phyloP scores from a whole-genome alignment of 1,140 invertebrate genomes.

The Drosophila ambigua region DNA sequence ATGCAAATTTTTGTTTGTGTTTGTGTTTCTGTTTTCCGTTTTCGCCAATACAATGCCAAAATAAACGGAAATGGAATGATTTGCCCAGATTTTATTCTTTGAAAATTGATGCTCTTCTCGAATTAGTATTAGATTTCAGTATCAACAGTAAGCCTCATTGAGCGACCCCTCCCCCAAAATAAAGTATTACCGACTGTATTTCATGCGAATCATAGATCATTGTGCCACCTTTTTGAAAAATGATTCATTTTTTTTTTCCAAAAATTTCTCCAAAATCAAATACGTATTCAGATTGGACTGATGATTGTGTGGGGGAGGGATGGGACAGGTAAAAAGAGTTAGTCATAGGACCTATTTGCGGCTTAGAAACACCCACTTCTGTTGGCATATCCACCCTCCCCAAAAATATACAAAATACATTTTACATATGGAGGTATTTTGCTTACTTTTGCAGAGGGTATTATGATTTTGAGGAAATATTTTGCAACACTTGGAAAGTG shows the following conservation, averaged over 20 bases:
- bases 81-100: conserved; percentile 22
- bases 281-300: conserved; percentile 16
- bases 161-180: neutral
- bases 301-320: conserved; percentile 46
- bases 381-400: conserved; percentile 2
- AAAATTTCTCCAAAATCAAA: conserved; percentile 67
- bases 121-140: conserved; percentile 22
- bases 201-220: conserved; percentile 3
- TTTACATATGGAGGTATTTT: no score
- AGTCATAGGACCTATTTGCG: conserved; percentile 68
- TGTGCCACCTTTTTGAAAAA: conserved; percentile 17
- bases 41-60: conserved; percentile 20
- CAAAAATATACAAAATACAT: no score
- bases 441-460: no score
- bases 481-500: no score
- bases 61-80: conserved; percentile 63
- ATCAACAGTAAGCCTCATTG: neutral
- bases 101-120: conserved; percentile 18
- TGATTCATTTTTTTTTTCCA: conserved; percentile 31
- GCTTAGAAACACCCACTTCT: conserved; percentile 68
- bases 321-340: conserved; percentile 55
- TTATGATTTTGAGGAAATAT: no score
- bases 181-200: neutral
- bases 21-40: conserved; percentile 22
- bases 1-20: conserved; percentile 59